Base-by-base conservation (phyloP, 2,888 invertebrate genomes). In the Sepioteuthis lessoniana region DNA sequence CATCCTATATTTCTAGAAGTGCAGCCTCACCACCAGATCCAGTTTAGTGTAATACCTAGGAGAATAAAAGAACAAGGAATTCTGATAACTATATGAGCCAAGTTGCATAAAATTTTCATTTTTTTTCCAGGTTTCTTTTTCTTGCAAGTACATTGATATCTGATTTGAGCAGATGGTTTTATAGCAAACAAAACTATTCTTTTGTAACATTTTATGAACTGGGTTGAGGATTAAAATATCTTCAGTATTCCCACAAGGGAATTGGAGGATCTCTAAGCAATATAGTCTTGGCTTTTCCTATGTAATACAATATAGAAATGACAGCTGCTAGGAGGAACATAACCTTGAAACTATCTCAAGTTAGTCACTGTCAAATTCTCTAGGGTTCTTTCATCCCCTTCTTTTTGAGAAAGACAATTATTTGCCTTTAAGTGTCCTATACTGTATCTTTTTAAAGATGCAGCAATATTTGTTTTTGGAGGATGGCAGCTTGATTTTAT, bases 151-250 rank as follows among this genome's bases (percentile, higher is more conserved):
- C 16, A 47, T 31, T 31, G 42, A 16, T 35, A 46, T 42, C 13
- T 16, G 31, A 91, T 13, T 46, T 46, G 42, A 46, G 31, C 42
- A 46, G 91, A 46, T 91, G 91, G 47, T 46, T 91, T 42, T 47
- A 91, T 38, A 38, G 47, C 38, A 91, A 35, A 47, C 21, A 91
- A 37, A 91, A 91, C 16, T n/a, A 7, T 42, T 91, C 91, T 38
- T 91, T 47, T n/a, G 42, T 46, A 47, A 37, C 31, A 91, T n/a
- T 92, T 94, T 91, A 46, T 91, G 46, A 42, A 42, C 46, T 46
- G 38, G 21, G 31, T 55, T 60, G 42, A 55, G 10, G 37, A 76
- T 76, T 76, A n/a, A 35, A n/a, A 16, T 76, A n/a, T n/a, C 35
- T 76, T 2, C 10, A n/a, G n/a, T 10, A 76, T 76, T n/a, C 76